Evolutionary conservation across 2,113 vertebrate genomes (phyloP).

Genomic region (Saguinus imperator): DNA sequence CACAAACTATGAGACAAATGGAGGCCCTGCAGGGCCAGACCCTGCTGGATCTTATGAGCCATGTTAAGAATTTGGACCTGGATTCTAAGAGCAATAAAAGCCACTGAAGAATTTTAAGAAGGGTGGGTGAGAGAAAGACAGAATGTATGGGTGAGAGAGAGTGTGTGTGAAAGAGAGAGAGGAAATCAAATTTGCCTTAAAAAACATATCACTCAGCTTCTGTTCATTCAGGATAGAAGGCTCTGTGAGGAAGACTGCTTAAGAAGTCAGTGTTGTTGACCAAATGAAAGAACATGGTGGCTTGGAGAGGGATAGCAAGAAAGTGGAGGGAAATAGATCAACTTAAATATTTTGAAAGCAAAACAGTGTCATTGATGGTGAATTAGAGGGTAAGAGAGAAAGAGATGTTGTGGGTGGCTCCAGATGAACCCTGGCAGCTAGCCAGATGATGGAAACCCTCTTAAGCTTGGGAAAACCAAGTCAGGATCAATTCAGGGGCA

Average conservation of each 20-base stretch:
- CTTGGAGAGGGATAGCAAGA: neutral
- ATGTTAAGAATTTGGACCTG: neutral
- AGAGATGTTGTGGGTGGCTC: neutral
- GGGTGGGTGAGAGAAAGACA: neutral
- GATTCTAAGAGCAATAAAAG: neutral
- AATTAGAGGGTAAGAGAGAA: neutral
- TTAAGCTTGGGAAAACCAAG: neutral
- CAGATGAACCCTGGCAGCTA: neutral
- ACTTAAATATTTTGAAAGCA: neutral
- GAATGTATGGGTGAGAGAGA: too few species aligned
- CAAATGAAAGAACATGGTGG: neutral
- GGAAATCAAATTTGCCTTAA: neutral
- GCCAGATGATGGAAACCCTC: neutral
- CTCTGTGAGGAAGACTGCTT: neutral
- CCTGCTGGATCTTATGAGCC: neutral
- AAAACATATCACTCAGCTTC: neutral
- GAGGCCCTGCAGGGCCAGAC: neutral
- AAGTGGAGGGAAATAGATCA: too few species aligned
- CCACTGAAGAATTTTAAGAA: neutral
- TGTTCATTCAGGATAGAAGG: neutral
- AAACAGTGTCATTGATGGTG: neutral
- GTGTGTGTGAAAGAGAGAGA: too few species aligned
- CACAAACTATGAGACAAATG: neutral
- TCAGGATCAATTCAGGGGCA: neutral
- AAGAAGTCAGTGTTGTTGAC: neutral